Evolutionary conservation across 1,140 invertebrate species (phyloP), one percentile per base, ranked within the genome.

Genomic region (Adoxophyes honmai): DNA sequence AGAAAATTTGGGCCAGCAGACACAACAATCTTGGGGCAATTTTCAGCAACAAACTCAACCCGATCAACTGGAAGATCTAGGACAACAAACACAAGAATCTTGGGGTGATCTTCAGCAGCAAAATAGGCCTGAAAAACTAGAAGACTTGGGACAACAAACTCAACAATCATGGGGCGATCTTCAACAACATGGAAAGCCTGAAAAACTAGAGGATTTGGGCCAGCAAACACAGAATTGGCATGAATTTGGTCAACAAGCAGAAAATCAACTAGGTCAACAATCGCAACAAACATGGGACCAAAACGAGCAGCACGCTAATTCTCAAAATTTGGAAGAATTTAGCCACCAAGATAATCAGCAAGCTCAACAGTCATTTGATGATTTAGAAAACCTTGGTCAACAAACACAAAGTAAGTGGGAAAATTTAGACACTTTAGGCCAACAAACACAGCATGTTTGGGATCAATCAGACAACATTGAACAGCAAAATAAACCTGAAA

Each of bases 101-200:
- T n/a, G 54, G 33, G 11, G 18, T 18, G 33, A 39, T 37, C 14
- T 21, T 38, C 34, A 38, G n/a, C 67, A 70, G 42, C 60, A 70
- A 57, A 42, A n/a, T 34, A 51, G 62, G 14, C 14, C 55, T 57
- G 55, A 63, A 21, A 64, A 72, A 14, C 52, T 72, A 54, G 60
- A 73, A 69, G 34, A 73, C 39, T 66, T 80, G 2, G 64, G 64
- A 4, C 79, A 82, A 59, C 64, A 75, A 59, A 62, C 66, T 16
- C 57, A 70, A 64, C 58, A 57, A 35, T 35, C 62, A 51, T 70
- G 21, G 21, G 21, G 21, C 6, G 21, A 28, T 28, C 21, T 28
- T 2, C 21, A 28, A 6, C 21, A 28, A 28, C 21, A 28, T 3
- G 6, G 21, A 3, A 28, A 28, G 6, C 21, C 55, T 42, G 57